Evolutionary conservation across 2,113 vertebrate genomes (phyloP).

Genomic region (Sialia sialis): DNA sequence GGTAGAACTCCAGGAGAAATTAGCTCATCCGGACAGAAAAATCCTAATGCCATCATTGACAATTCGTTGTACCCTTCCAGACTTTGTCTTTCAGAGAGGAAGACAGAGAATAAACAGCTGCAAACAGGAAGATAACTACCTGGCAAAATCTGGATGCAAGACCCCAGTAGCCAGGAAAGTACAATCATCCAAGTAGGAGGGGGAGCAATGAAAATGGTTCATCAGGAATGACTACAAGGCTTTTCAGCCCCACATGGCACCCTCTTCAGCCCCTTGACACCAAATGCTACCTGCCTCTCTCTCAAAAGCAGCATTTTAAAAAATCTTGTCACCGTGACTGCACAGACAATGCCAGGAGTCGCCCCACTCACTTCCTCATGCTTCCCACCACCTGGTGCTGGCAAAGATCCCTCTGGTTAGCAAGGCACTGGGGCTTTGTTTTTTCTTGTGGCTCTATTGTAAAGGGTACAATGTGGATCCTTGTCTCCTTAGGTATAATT

Average conservation of each 20-base stretch:
- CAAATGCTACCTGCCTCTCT: neutral
- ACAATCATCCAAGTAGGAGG: neutral
- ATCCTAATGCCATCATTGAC: neutral
- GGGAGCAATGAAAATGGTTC: slow-evolving; percentile 6
- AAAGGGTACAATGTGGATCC: slow-evolving; percentile 7
- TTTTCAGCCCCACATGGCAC: slow-evolving; percentile 25
- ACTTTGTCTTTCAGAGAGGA: neutral
- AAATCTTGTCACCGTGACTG: neutral
- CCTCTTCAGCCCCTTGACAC: slow-evolving; percentile 43
- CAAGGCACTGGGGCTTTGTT: slow-evolving; percentile 22
- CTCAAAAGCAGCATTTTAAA: slow-evolving; percentile 13
- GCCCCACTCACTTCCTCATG: neutral
- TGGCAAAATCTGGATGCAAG: slow-evolving; percentile 18
- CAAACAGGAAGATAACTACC: neutral
- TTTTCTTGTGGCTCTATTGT: slow-evolving; percentile 48
- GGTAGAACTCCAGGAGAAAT: neutral
- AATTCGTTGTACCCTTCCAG: neutral
- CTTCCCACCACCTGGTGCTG: slow-evolving; percentile 36
- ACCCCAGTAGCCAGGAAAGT: slow-evolving; percentile 10
- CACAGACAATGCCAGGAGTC: neutral
- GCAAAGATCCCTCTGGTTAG: slow-evolving; percentile 32
- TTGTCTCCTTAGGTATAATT: slow-evolving; percentile 15
- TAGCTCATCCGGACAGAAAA: neutral
- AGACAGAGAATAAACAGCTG: neutral
- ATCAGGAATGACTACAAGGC: slow-evolving; percentile 20